Conservation (phyloP, 2,113 vertebrate species). For the Mormoops blainvillei region DNA sequence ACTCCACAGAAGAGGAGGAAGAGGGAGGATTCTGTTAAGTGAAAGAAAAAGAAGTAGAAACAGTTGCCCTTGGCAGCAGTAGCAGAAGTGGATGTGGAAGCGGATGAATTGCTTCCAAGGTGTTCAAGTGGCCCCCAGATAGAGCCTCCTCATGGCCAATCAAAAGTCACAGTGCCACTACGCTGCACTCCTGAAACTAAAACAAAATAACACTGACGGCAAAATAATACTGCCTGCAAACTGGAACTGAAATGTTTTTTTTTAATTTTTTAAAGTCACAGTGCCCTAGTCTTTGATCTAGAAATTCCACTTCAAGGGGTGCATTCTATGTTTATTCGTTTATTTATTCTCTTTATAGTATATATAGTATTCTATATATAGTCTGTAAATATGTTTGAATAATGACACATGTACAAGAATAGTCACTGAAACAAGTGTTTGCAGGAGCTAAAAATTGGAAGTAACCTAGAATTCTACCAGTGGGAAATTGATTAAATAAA, state of each 20-base stretch:
- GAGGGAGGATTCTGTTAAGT: conserved; percentile 19
- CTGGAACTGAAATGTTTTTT: too few relatives aligned
- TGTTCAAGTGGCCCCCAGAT: not conserved
- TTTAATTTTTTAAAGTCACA: too few relatives aligned
- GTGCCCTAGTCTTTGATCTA: too few relatives aligned
- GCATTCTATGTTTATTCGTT: too few relatives aligned
- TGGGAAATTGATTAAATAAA: not conserved
- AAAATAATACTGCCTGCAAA: not conserved
- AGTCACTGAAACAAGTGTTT: not conserved
- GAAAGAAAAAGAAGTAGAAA: conserved; percentile 31
- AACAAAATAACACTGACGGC: too few relatives aligned
- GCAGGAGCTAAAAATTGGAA: not conserved
- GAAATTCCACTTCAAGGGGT: too few relatives aligned
- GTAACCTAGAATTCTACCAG: not conserved
- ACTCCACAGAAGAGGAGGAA: not conserved
- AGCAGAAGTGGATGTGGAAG: not conserved
- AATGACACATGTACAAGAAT: not conserved
- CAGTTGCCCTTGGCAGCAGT: not conserved
- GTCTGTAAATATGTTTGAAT: not conserved
- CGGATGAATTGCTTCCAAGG: not conserved
- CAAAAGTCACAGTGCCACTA: not conserved
- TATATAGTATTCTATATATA: not conserved
- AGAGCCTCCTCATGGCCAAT: not conserved
- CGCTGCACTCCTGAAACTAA: not conserved
- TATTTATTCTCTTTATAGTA: too few relatives aligned